phyloP scores from a whole-genome alignment of 2,888 invertebrate genomes.

The Pharmacophagus antenor region DNA sequence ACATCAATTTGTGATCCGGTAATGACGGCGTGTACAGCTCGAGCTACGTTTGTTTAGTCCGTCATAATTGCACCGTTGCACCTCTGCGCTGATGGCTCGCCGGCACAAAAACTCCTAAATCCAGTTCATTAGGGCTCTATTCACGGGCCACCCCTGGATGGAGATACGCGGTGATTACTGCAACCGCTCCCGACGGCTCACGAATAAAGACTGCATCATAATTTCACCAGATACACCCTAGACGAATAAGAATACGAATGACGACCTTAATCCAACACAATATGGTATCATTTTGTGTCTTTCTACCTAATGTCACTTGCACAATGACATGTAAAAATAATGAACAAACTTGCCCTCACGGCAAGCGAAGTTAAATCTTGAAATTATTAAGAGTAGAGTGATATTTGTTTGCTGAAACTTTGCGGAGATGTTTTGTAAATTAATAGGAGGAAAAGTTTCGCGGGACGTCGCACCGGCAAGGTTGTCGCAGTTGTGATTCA shows the following conservation, averaged over 20 bases:
- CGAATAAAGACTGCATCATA: constrained; percentile 82
- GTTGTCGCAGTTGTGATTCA: constrained; percentile 81
- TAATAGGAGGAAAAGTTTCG: constrained; percentile 80
- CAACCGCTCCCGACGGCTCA: constrained; percentile 81
- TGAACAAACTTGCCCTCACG: constrained; percentile 70
- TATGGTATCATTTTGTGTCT: constrained; percentile 60
- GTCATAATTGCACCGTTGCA: constrained; percentile 77
- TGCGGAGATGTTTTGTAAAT: constrained; percentile 77
- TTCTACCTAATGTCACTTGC: constrained; percentile 66
- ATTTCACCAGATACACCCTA: constrained; percentile 79
- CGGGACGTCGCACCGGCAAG: constrained; percentile 74
- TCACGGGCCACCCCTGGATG: constrained; percentile 79
- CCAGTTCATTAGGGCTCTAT: constrained; percentile 81
- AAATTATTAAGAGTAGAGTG: constrained; percentile 44
- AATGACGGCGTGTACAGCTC: constrained; percentile 55
- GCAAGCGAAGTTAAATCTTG: constrained; percentile 60
- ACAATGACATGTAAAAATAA: constrained; percentile 82
- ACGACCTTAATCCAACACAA: constrained; percentile 52
- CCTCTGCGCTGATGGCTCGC: constrained; percentile 74
- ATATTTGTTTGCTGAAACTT: constrained; percentile 48
- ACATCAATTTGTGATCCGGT: constrained; percentile 47
- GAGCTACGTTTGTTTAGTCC: constrained; percentile 72
- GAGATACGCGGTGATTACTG: constrained; percentile 82
- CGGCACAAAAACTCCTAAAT: constrained; percentile 81
- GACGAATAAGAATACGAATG: constrained; percentile 50